A percentile compares a stretch with the other conserved stretches of the same genome.
phyloP scores from a whole-genome alignment of 2,113 vertebrate genomes.

The Atlantisia rogersi region DNA sequence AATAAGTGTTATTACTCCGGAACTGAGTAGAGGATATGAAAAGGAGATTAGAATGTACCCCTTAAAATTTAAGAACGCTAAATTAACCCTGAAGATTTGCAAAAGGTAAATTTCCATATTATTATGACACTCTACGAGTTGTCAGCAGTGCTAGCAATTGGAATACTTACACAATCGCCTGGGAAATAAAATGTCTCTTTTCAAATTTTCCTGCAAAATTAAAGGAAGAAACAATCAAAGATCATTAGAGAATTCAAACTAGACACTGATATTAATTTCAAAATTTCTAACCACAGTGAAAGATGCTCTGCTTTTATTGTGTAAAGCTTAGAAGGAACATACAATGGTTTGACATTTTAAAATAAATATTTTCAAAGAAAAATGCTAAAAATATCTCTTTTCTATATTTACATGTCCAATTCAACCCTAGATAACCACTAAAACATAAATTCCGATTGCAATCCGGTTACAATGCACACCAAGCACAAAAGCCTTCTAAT shows the following conservation, averaged over 20 bases:
- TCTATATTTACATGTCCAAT: slow-evolving; percentile 74
- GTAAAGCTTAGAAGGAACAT: slow-evolving; percentile 57
- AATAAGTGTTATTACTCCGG: not conserved
- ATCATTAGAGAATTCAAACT: slow-evolving; percentile 85
- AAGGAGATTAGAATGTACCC: not conserved
- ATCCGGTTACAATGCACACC: slow-evolving; percentile 78
- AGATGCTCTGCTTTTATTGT: slow-evolving; percentile 58
- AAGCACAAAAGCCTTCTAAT: slow-evolving; percentile 92
- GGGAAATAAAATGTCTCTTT: slow-evolving; percentile 68
- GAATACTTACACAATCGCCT: slow-evolving; percentile 61
- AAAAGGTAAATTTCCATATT: slow-evolving; percentile 52
- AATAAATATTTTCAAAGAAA: slow-evolving; percentile 72
- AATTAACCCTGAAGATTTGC: slow-evolving; percentile 30
- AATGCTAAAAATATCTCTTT: slow-evolving; percentile 56
- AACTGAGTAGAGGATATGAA: not conserved
- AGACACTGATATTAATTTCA: slow-evolving; percentile 63
- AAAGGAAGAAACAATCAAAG: slow-evolving; percentile 92
- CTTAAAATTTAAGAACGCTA: slow-evolving; percentile 55
- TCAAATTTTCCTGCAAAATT: slow-evolving; percentile 86
- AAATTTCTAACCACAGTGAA: slow-evolving; percentile 68
- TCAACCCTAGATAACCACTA: slow-evolving; percentile 65
- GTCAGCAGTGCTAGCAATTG: slow-evolving; percentile 31
- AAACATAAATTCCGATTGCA: slow-evolving; percentile 81
- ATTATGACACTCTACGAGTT: slow-evolving; percentile 50
- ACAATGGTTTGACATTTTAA: slow-evolving; percentile 74